Evolutionary conservation across 2,797 vertebrate genomes (phyloP), one percentile per base, ranked within the genome.

Genomic region (Labeo calbasu): DNA sequence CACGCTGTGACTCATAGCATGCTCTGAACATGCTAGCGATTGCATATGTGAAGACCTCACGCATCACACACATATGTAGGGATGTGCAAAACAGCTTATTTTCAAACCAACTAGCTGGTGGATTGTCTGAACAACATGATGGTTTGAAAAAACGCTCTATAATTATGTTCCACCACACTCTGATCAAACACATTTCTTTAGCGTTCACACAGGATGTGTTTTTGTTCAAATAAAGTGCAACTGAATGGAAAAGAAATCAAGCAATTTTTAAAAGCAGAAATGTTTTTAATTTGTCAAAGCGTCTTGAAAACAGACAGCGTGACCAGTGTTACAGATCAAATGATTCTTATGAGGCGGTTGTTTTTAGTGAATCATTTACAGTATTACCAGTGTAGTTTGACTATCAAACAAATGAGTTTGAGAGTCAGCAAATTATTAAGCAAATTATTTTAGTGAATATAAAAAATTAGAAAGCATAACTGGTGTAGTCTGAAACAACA

Each of bases 1-100:
- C 51, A 83, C 51, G 43, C 43, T 43, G 51, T 83, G 83, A 84
- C 76, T 72, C 76, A 79, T 32, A 13, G 76, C 76, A 79, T 65
- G 43, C 55, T 63, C 55, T 43, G 46, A 79, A 84, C 83, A 84
- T 79, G 57, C 19, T 40, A 63, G 32, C 57, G n/a, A 69, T 46
- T 25, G 57, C 65, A 32, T 48, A 57, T 25, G 55, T 21, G n/a
- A 69, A 77, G 73, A 21, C 65, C 23, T 36, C 23, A 13, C 75
- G 51, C 51, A 70, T 57, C 53, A 70, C 82, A 77, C 43, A 61
- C 51, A 61, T 21, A 71, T 15, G 57, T 8, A 46, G 19, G 63
- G 12, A 55, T 69, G 78, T 21, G 77, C 10, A 78, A 78, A 51
- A 53, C 77, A 53, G 61, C 46, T n/a, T 50, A 53, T 79, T 68